Percentiles rank a stretch among this genome's conserved stretches.
phyloP scores from a whole-genome alignment of 2,113 vertebrate genomes.

The Microtus oregoni region DNA sequence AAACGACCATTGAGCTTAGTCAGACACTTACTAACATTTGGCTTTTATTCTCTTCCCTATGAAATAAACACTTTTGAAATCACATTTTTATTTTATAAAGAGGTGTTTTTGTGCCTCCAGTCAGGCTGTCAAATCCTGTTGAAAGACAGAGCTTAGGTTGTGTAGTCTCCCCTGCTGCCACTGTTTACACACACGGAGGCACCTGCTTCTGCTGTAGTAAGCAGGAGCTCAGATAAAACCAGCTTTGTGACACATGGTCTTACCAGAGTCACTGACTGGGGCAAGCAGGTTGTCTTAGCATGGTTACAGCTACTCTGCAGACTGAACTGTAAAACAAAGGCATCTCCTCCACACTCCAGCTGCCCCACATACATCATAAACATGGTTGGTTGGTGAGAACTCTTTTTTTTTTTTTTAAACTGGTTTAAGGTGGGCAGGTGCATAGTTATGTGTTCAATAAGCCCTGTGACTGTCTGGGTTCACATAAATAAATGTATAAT shows the following conservation, averaged over 20 bases:
- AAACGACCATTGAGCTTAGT: not conserved
- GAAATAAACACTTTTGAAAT: conserved; percentile 68
- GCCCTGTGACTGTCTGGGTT: conserved; percentile 54
- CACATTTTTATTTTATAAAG: conserved; percentile 62
- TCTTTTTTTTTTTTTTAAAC: not conserved
- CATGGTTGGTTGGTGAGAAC: not conserved
- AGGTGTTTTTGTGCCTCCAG: conserved; percentile 57
- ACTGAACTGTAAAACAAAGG: conserved; percentile 16
- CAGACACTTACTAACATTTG: not conserved
- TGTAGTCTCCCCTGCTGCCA: not conserved
- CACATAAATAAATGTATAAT: not conserved
- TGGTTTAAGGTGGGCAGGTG: conserved; percentile 40
- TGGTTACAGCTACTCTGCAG: not conserved
- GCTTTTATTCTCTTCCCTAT: not conserved
- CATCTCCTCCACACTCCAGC: conserved; percentile 58
- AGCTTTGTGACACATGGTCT: not conserved
- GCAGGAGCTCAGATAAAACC: not conserved
- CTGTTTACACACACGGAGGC: not conserved
- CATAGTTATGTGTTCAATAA: not conserved
- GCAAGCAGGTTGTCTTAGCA: not conserved
- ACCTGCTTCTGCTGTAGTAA: not conserved
- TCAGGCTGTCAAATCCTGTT: not conserved
- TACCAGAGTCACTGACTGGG: not conserved
- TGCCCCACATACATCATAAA: not conserved
- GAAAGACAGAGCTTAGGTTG: not conserved